phyloP scores from a whole-genome alignment of 2,113 vertebrate species.

The Cromileptes altivelis region DNA sequence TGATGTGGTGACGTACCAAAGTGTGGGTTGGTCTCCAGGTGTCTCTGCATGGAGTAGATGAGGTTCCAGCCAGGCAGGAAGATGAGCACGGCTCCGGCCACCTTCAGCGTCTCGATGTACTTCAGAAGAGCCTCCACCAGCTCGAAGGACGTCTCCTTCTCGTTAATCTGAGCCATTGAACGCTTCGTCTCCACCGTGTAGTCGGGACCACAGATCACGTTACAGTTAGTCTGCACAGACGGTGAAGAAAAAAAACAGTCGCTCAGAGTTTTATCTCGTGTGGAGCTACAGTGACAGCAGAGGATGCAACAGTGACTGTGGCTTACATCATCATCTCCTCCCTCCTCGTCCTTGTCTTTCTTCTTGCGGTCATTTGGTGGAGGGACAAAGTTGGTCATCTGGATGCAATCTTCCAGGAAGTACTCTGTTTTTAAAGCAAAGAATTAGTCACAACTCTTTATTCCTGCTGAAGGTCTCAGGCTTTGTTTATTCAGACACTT shows the following conservation, averaged over 20 bases:
- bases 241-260: no score
- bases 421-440: slow-evolving; percentile 86
- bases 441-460: neutral
- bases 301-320: neutral
- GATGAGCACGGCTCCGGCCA: slow-evolving; percentile 91
- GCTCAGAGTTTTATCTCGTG: neutral
- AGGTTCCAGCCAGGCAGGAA: slow-evolving; percentile 98
- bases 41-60: slow-evolving; percentile 96
- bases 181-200: slow-evolving; percentile 91
- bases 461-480: neutral
- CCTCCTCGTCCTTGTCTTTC: slow-evolving; percentile 96
- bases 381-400: slow-evolving; percentile 95
- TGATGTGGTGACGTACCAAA: slow-evolving; percentile 86
- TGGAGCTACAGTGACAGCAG: neutral
- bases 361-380: slow-evolving; percentile 94
- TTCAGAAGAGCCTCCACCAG: slow-evolving; percentile 94
- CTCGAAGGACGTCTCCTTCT: slow-evolving; percentile 96
- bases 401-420: slow-evolving; percentile 96
- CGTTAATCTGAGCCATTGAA: slow-evolving; percentile 92
- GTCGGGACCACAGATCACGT: slow-evolving; percentile 89
- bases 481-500: neutral
- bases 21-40: slow-evolving; percentile 93
- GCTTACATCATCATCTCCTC: slow-evolving; percentile 91
- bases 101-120: slow-evolving; percentile 94
- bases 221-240: slow-evolving; percentile 90